phyloP scores from a whole-genome alignment of 2,797 vertebrate genomes.

The Etheostoma perlongum region DNA sequence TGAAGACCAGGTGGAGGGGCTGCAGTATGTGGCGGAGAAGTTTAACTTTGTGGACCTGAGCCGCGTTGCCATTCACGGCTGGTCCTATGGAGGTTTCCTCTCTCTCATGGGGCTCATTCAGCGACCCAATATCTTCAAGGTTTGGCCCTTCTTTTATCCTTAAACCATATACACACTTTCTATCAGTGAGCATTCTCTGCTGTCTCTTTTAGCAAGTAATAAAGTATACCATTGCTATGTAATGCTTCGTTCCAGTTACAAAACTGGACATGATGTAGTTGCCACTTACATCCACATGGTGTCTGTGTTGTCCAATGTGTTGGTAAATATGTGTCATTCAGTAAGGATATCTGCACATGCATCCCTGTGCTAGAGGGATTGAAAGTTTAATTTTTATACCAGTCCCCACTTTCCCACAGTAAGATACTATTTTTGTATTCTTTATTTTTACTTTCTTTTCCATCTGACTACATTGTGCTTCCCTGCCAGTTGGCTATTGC shows the following conservation, averaged over 20 bases:
- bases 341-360: neutral
- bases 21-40: constrained; percentile 95
- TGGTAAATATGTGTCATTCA: neutral
- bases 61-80: constrained; percentile 96
- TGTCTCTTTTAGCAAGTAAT: neutral
- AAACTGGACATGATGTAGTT: constrained; percentile 46
- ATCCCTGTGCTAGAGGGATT: neutral
- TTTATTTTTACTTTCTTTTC: neutral
- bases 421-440: neutral
- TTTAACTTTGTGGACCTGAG: constrained; percentile 96
- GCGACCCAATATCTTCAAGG: constrained; percentile 96
- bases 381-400: no score
- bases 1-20: constrained; percentile 97
- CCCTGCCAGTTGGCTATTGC: constrained; percentile 92
- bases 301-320: constrained; percentile 61
- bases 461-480: constrained; percentile 18
- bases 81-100: constrained; percentile 97
- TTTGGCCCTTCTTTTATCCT: constrained; percentile 54
- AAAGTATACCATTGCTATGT: neutral
- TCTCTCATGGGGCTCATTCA: constrained; percentile 98
- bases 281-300: constrained; percentile 58
- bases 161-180: neutral
- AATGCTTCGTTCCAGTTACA: neutral
- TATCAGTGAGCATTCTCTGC: neutral
- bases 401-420: neutral